Evolutionary conservation across 2,888 invertebrate species (phyloP), one percentile per base, ranked within the genome.

Genomic region (Pristionchus mayeri): DNA sequence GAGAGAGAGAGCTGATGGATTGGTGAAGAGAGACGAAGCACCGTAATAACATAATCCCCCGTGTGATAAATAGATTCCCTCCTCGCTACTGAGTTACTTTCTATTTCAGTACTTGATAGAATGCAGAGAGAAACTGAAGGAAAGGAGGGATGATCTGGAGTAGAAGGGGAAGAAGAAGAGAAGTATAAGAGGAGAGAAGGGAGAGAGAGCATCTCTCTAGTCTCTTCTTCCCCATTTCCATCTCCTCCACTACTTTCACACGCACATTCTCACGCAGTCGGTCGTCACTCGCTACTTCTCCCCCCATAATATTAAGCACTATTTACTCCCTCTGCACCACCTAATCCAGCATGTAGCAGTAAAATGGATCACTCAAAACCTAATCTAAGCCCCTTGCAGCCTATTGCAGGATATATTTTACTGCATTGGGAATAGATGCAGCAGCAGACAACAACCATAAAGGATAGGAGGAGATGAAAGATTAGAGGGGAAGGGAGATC

Each of bases 201-300:
- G 60, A 60, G 24, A n/a, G 60, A 63, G 60, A 63, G 60, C 30
- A 54, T 34, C 60, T 63, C 34, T 27, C 21, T 27, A 11, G 30
- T 63, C 48, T 48, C 60, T 27, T 63, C 60, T 27, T 63, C 60
- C 60, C 34, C 60, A 63, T 63, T 54, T 34, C 60, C 60, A 63
- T 63, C 30, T 63, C 27, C 24, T 63, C 60, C 60, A 63, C 60
- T 63, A 63, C 60, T 63, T 63, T 63, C 60, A 63, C 60, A 63
- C 60, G 60, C 60, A 63, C 34, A 63, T 63, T 63, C 60, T 63
- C 30, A 63, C 60, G 60, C 60, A 63, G 18, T 63, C 34, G 30
- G 30, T 63, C 60, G 60, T 63, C 60, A 63, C 27, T 54, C 34
- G 11, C 60, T 30, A 30, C 60, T 54, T 63, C 21, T 63, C 24